These are phyloP conservation scores for Xylocampa areola DNA, from an alignment of 2,888 invertebrate genomes.

Conservation along the genomic window DNA sequence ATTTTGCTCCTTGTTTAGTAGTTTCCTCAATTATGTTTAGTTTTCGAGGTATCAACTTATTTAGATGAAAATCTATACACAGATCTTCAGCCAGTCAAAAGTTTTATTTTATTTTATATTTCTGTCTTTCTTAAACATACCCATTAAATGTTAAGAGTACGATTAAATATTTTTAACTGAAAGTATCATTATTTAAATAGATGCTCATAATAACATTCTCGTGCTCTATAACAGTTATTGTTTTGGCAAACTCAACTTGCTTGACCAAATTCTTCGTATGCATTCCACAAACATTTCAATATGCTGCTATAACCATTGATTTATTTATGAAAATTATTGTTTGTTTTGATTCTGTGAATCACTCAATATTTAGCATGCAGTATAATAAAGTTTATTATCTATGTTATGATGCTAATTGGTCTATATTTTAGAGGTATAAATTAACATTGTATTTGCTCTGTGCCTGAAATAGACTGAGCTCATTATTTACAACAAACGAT, in stretches of 20 bases:
- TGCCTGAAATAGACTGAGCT: not conserved
- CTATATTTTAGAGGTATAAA: not conserved
- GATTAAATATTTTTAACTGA: constrained; percentile 5
- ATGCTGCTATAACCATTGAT: constrained; percentile 2
- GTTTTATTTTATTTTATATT: not conserved
- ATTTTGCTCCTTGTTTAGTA: too few relatives aligned
- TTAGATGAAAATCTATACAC: too few relatives aligned
- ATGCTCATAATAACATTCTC: not conserved
- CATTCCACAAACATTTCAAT: constrained; percentile 4
- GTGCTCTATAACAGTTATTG: constrained; percentile 25
- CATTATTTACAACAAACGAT: constrained; percentile 13
- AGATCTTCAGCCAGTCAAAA: not conserved
- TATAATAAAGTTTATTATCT: too few relatives aligned
- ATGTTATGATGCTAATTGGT: not conserved
- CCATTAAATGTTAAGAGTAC: too few relatives aligned
- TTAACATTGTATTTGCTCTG: not conserved
- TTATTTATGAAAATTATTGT: constrained; percentile 5
- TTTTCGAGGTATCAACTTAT: too few relatives aligned
- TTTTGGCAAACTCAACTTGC: constrained; percentile 20
- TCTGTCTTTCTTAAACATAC: too few relatives aligned
- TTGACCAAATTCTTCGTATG: constrained; percentile 25
- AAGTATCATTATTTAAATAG: not conserved
- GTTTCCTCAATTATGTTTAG: too few relatives aligned
- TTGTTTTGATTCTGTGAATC: constrained; percentile 6
- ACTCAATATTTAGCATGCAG: constrained; percentile 4